Percentiles rank a stretch among this genome's conserved stretches.
Evolutionary conservation across 2,113 vertebrate genomes (phyloP).

Genomic region (Macrotis lagotis): DNA sequence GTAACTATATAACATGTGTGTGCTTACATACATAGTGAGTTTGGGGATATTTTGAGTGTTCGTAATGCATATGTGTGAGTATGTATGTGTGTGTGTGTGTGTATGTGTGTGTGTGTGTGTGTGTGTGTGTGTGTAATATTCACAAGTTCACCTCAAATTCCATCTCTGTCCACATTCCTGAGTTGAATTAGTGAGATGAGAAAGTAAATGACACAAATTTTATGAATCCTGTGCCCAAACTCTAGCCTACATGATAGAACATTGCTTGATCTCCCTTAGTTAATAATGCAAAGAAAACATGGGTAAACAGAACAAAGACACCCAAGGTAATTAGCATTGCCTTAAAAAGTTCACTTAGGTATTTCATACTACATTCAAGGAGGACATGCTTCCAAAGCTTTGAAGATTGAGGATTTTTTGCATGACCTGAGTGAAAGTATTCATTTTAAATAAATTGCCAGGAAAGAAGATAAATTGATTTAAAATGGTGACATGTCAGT

Average conservation of each 20-base stretch:
- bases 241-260: background rate
- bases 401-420: background rate
- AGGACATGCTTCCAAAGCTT: background rate
- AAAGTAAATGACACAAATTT: background rate
- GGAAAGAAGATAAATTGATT: background rate
- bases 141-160: background rate
- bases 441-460: conserved; percentile 14
- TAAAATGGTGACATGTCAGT: background rate
- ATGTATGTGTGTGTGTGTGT: too few relatives aligned
- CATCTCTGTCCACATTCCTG: background rate
- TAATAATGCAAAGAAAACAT: background rate
- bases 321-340: background rate
- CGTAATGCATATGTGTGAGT: too few relatives aligned
- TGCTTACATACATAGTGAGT: too few relatives aligned
- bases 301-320: background rate
- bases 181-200: background rate
- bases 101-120: background rate
- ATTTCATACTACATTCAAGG: conserved; percentile 34
- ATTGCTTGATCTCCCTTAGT: background rate
- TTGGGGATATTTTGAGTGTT: background rate
- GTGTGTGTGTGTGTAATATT: background rate
- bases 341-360: background rate
- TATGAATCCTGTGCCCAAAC: background rate
- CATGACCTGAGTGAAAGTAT: conserved; percentile 6
- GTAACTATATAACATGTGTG: background rate